phyloP scores from a whole-genome alignment of 2,113 vertebrate genomes.

The Toxostoma redivivum region DNA sequence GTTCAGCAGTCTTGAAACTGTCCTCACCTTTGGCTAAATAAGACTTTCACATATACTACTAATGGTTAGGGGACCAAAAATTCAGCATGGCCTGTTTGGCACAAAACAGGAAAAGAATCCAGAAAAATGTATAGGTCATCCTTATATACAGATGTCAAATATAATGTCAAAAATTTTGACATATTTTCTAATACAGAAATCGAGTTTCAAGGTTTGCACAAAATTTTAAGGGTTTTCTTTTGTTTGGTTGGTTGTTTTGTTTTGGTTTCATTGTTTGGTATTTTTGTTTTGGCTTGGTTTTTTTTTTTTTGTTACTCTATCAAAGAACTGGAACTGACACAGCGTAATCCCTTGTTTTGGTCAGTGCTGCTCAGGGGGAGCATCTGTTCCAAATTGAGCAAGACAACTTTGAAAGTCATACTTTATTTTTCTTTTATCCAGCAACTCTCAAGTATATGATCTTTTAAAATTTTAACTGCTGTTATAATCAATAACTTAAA shows the following conservation, averaged over 20 bases:
- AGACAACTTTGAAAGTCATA: not conserved
- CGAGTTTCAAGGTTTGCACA: not conserved
- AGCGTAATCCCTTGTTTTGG: fast-evolving
- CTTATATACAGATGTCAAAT: not conserved
- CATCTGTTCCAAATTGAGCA: not conserved
- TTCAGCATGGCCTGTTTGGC: not conserved
- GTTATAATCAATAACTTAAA: not conserved
- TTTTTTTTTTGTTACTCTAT: not conserved
- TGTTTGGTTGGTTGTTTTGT: no score
- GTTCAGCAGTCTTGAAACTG: conserved; percentile 23
- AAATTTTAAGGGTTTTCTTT: no score
- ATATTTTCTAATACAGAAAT: not conserved
- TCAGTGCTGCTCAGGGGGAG: not conserved
- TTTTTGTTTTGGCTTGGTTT: not conserved
- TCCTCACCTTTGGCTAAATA: conserved; percentile 10
- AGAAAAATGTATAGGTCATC: not conserved
- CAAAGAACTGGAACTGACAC: not conserved
- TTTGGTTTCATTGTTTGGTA: no score
- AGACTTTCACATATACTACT: not conserved
- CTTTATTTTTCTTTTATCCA: not conserved
- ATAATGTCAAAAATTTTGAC: not conserved
- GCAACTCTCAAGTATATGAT: not conserved
- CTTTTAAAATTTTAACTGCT: not conserved
- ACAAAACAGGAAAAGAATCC: not conserved
- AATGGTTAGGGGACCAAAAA: not conserved